Percentiles rank a stretch among this genome's conserved stretches.
Evolutionary conservation across 2,888 invertebrate species (phyloP).

Genomic region (Mimachlamys varia): DNA sequence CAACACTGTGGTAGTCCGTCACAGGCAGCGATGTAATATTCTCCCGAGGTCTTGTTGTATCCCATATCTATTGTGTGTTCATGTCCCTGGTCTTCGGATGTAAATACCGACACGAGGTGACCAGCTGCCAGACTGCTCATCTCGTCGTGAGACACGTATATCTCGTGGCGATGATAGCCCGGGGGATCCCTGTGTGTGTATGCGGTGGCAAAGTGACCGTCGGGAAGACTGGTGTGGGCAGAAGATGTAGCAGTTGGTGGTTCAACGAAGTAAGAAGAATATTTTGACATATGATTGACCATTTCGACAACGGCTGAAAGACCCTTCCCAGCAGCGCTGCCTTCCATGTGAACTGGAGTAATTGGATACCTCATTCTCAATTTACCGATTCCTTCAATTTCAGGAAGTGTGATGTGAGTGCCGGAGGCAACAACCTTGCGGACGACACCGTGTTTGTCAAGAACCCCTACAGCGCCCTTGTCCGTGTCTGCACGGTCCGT

Average conservation of each 20-base stretch:
- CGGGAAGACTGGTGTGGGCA: conserved; percentile 50
- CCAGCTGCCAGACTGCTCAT: conserved; percentile 55
- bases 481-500: conserved; percentile 48
- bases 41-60: conserved; percentile 38
- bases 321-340: conserved; percentile 68
- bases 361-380: conserved; percentile 72
- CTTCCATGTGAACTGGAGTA: conserved; percentile 70
- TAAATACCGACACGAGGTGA: conserved; percentile 53
- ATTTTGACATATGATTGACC: conserved; percentile 63
- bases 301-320: conserved; percentile 64
- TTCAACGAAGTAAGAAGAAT: conserved; percentile 56
- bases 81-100: conserved; percentile 58
- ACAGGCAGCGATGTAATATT: conserved; percentile 58
- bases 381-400: conserved; percentile 67
- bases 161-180: conserved; percentile 59
- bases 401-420: conserved; percentile 61
- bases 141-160: conserved; percentile 56
- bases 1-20: conserved; percentile 61
- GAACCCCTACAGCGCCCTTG: conserved; percentile 62
- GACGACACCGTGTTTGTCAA: conserved; percentile 62
- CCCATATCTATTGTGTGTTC: conserved; percentile 60
- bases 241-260: conserved; percentile 52
- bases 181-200: conserved; percentile 61
- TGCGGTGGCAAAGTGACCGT: conserved; percentile 50
- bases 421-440: conserved; percentile 62